Evolutionary conservation across 2,113 vertebrate species (phyloP), one percentile per base, ranked within the genome.

Genomic region (Onychostruthus taczanowskii): DNA sequence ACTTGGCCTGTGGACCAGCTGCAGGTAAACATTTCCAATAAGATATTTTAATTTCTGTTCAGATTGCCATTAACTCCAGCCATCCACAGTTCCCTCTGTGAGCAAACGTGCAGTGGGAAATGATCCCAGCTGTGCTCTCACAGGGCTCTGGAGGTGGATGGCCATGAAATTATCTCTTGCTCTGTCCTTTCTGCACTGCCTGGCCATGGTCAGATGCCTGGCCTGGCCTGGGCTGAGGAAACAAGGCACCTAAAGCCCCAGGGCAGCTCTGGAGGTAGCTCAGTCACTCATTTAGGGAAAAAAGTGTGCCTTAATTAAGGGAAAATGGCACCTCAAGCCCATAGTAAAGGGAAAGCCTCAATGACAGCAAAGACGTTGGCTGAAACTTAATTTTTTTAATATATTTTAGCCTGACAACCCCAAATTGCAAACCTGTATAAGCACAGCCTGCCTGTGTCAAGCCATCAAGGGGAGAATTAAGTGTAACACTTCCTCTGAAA

Each of bases 81-180:
- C 2, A 0, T 27, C 8, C 41, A n/a, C 37, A 58, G 49, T 44
- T 5, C n/a, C 52, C 47, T 67, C 21, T 35, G 31, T 3, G 6
- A 26, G 33, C 1, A 18, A 50, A 84, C 43, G 16, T 24, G 5
- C 14, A 5, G 1, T 3, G 17, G 44, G 24, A 49, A 85, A 49
- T 61, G 4, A 18, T 15, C 11, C 69, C 7, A 1, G 14, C 10
- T 11, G 13, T 49, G 24, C 33, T 6, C 6, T 69, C n/a, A 5
- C 43, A 27, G 75, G 13, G 31, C 31, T 72, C 62, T 78, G 69
- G 22, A 37, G 55, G 6, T 24, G 46, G 46, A 21, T 2, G 4
- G 3, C 21, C 4, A 0, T 9, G 14, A 9, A 84, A 4, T 16
- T 19, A 4, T 1, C 31, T 10, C 8, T 69, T 66, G 21, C 3